A percentile compares a stretch with the other conserved stretches of the same genome.
phyloP scores from a whole-genome alignment of 2,113 vertebrate genomes.

The Salvelinus namaycush region DNA sequence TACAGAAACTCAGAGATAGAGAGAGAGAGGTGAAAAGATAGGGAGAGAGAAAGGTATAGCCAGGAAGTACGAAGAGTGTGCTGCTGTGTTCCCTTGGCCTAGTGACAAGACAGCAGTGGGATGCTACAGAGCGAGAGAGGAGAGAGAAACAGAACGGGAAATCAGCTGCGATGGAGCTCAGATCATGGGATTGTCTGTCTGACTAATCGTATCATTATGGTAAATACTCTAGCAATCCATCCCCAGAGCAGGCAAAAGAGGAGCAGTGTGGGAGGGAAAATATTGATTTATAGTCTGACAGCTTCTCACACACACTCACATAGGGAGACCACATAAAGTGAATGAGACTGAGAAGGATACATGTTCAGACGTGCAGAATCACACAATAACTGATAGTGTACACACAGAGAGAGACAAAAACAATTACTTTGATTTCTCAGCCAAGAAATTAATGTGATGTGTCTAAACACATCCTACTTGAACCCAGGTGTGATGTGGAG shows the following conservation, averaged over 20 bases:
- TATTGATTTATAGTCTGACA: too few relatives aligned
- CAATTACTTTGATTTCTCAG: too few relatives aligned
- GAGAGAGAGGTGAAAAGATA: slow-evolving; percentile 46
- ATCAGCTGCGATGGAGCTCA: slow-evolving; percentile 32
- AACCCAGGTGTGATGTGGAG: background rate
- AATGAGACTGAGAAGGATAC: background rate
- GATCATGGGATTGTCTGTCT: slow-evolving; percentile 5
- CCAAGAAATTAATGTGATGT: too few relatives aligned
- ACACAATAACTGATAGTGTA: slow-evolving; percentile 15
- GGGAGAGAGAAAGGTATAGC: slow-evolving; percentile 35
- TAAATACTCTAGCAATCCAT: slow-evolving; percentile 56
- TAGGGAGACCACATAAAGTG: background rate
- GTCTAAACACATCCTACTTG: slow-evolving; percentile 19
- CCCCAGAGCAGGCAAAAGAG: slow-evolving; percentile 53
- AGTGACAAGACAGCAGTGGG: slow-evolving; percentile 16
- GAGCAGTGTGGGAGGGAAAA: slow-evolving; percentile 22
- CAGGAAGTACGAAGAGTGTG: slow-evolving; percentile 50
- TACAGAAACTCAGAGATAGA: background rate
- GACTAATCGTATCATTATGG: slow-evolving; percentile 54
- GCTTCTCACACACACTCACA: too few relatives aligned
- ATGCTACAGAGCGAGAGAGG: slow-evolving; percentile 43
- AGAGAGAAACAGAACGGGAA: slow-evolving; percentile 26
- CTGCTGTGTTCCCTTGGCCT: slow-evolving; percentile 55
- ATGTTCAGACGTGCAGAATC: background rate
- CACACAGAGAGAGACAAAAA: slow-evolving; percentile 24